Evolutionary conservation across 2,888 invertebrate genomes (phyloP), one percentile per base, ranked within the genome.

Genomic region (Siphonodentalium dalli): DNA sequence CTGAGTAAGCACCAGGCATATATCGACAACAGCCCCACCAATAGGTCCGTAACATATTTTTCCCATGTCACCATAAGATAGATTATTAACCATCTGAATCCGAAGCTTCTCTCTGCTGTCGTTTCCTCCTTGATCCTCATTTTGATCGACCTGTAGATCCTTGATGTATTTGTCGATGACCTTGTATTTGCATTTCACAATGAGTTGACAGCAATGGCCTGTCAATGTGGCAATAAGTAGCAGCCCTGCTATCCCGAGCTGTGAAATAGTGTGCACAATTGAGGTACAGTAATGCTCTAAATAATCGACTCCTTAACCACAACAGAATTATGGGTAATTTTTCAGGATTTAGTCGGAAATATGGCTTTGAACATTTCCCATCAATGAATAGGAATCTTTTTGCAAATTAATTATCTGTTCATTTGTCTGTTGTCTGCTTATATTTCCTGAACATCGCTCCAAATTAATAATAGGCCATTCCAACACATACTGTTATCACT

Each of bases 41-140:
- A 49, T 24, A 31, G 50, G 58, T n/a, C 79, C 80, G 53, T 66
- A 72, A 5, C 68, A 65, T 11, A 67, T 41, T 31, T 65, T 63
- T 4, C 75, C 80, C n/a, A 80, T 57, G 54, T 79, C 78, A n/a
- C 78, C 77, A 46, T 77, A 78, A 7, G 68, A 68, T 57, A 72
- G 53, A 43, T 60, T 65, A 20, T 56, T 62, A 18, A 58, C 48
- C 52, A 74, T 60, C 15, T 66, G 59, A 26, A 48, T 35, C 27
- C n/a, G 26, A 20, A 15, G 33, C 40, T 20, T 35, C 24, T 42
- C 49, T 44, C 24, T 38, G 20, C 26, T 26, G 45, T n/a, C 33
- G 24, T 33, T 56, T 50, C 27, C 42, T 37, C 3, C 44, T 33
- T 20, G 53, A 24, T 46, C 26, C 7, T 7, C 2, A 23, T 9